These are phyloP conservation scores for Rhynchotus rufescens DNA, from an alignment of 2,797 vertebrate species.

Conservation along the genomic window DNA sequence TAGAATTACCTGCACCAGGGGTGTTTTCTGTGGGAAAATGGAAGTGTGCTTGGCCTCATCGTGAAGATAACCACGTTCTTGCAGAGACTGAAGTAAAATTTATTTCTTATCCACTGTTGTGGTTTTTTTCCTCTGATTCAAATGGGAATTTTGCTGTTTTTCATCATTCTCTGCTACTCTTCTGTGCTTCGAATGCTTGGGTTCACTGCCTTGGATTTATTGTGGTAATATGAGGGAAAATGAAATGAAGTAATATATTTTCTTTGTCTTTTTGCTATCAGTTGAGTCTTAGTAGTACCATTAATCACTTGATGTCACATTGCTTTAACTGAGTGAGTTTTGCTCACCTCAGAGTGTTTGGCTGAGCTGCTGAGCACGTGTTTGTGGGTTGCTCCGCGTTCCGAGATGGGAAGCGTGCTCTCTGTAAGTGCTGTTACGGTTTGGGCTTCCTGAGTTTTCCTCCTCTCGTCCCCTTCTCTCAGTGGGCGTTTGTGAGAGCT, in stretches of 20 bases:
- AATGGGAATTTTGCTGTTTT: neutral
- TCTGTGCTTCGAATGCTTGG: neutral
- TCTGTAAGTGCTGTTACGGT: neutral
- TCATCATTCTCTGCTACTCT: neutral
- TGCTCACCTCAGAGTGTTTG: neutral
- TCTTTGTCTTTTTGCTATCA: constrained; percentile 39
- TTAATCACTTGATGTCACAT: constrained; percentile 11
- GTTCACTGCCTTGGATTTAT: neutral
- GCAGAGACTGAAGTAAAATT: neutral
- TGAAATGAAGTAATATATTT: constrained; percentile 60
- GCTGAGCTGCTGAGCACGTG: neutral
- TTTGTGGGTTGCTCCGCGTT: neutral
- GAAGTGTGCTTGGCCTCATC: neutral
- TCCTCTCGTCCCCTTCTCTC: neutral
- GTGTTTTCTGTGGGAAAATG: neutral
- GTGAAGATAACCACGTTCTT: accelerated
- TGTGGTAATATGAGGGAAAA: constrained; percentile 18
- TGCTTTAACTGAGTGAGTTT: constrained; percentile 26
- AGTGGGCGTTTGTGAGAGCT: neutral
- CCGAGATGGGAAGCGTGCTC: neutral
- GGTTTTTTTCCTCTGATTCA: neutral
- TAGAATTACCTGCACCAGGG: too few species aligned
- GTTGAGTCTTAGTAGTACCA: constrained; percentile 4
- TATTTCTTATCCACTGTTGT: neutral
- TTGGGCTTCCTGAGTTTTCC: neutral